A percentile compares a stretch with the other conserved stretches of the same genome.
Evolutionary conservation across 2,888 invertebrate species (phyloP).

Genomic region (Odontomyia ornata): DNA sequence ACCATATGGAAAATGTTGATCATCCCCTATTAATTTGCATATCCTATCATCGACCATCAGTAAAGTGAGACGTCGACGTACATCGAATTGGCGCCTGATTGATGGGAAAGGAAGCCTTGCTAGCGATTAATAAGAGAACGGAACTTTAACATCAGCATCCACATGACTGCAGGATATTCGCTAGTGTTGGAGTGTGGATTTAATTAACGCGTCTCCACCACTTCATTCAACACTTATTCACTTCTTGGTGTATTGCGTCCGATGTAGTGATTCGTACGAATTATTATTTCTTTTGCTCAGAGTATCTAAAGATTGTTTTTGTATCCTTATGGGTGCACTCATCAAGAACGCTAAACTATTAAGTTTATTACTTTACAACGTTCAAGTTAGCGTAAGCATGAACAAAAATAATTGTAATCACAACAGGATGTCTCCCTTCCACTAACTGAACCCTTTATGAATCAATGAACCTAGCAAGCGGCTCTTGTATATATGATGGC

Average conservation of each 20-base stretch:
- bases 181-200: neutral
- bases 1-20: constrained; percentile 5
- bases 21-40: constrained; percentile 4
- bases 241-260: too few relatives aligned
- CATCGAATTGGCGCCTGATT: constrained; percentile 9
- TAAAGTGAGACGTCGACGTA: neutral
- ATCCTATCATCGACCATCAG: neutral
- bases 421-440: neutral
- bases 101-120: constrained; percentile 2
- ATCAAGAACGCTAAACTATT: neutral
- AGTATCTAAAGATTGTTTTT: too few relatives aligned
- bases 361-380: neutral
- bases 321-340: too few relatives aligned
- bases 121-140: neutral
- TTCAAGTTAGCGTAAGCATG: neutral
- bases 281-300: neutral
- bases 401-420: neutral
- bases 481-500: neutral
- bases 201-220: too few relatives aligned
- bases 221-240: neutral
- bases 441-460: too few relatives aligned
- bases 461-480: neutral
- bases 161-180: neutral
- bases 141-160: neutral
- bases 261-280: too few relatives aligned